Evolutionary conservation across 2,797 vertebrate genomes (phyloP).

Genomic region (Crenichthys baileyi): DNA sequence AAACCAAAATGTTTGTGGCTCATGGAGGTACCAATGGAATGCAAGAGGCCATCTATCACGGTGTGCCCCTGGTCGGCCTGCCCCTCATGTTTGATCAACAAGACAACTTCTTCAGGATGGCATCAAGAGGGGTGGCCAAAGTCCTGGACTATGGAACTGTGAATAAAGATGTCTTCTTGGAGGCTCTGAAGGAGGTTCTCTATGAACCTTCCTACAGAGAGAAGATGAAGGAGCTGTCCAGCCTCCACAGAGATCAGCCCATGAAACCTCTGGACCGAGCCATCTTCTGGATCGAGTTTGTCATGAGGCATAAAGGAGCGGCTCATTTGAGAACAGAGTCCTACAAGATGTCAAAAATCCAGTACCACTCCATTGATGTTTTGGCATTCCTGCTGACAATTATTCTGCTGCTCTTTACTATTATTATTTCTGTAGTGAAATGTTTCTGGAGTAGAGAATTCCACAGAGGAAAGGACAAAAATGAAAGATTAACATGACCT

Average conservation of each 20-base stretch:
- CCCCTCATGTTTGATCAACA: slow-evolving; percentile 78
- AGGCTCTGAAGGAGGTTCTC: slow-evolving; percentile 26
- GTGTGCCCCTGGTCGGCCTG: slow-evolving; percentile 75
- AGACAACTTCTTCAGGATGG: slow-evolving; percentile 75
- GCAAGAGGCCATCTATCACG: slow-evolving; percentile 78
- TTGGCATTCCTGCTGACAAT: slow-evolving; percentile 43
- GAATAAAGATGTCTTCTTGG: slow-evolving; percentile 5
- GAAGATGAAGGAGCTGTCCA: slow-evolving; percentile 72
- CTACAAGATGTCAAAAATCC: slow-evolving; percentile 63
- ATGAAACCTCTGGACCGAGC: slow-evolving; percentile 65
- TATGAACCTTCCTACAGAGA: slow-evolving; percentile 55
- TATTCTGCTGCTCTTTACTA: background rate
- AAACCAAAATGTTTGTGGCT: slow-evolving; percentile 73
- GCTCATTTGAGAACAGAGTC: slow-evolving; percentile 67
- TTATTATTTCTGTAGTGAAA: slow-evolving; percentile 20
- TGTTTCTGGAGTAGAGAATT: slow-evolving; percentile 44
- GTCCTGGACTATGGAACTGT: slow-evolving; percentile 42
- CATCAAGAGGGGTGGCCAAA: slow-evolving; percentile 58
- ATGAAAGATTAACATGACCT: slow-evolving; percentile 38
- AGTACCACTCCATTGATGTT: slow-evolving; percentile 68
- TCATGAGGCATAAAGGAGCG: slow-evolving; percentile 74
- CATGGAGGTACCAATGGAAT: slow-evolving; percentile 80
- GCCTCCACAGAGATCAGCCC: slow-evolving; percentile 69
- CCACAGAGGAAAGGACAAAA: slow-evolving; percentile 53
- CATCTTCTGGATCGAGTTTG: slow-evolving; percentile 78